Base-by-base conservation (phyloP, 2,888 invertebrate species). In the Gerris lacustris region DNA sequence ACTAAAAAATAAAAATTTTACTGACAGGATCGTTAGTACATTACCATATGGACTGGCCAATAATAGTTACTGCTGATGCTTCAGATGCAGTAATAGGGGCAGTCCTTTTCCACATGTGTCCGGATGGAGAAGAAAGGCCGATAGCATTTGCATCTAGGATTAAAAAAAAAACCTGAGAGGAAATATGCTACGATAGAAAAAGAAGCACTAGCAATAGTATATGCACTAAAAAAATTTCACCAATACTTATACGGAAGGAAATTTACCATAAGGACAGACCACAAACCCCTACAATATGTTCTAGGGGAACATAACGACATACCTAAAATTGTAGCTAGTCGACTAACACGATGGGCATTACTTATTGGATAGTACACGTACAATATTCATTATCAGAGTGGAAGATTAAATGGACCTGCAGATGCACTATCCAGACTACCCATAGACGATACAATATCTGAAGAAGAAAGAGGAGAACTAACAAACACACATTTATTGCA, bases 311-410 rank as follows among this genome's bases (percentile, higher is more conserved):
- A 73, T 31, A 71, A 71, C 17, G 71, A 69, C 9, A 69, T 74
- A 6, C 73, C 73, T 45, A 67, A 63, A 44, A 73, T 75, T 69
- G 72, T 72, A 55, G 73, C 73, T 6, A 72, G 73, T 47, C 66
- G 73, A 47, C 62, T 45, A 69, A n/a, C 73, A 72, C 62, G 74
- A 17, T 74, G 68, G 55, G 71, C 70, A 17, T 18, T 71, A 67
- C 68, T 70, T 66, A 45, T 74, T 44, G 70, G 69, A 43, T 69
- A 67, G 6, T 72, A 71, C 68, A 43, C 69, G 11, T 74, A 68
- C 66, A 66, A 71, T 45, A 72, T 74, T 9, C 45, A 71, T 31
- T 73, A 72, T 67, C 45, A 69, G 6, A 72, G 11, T 44, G 68
- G 67, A 31, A 69, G 67, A 6, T 66, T 69, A 44, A 55, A 63